phyloP scores from a whole-genome alignment of 23 tunicate species.

The Trididemnum miniatum region DNA sequence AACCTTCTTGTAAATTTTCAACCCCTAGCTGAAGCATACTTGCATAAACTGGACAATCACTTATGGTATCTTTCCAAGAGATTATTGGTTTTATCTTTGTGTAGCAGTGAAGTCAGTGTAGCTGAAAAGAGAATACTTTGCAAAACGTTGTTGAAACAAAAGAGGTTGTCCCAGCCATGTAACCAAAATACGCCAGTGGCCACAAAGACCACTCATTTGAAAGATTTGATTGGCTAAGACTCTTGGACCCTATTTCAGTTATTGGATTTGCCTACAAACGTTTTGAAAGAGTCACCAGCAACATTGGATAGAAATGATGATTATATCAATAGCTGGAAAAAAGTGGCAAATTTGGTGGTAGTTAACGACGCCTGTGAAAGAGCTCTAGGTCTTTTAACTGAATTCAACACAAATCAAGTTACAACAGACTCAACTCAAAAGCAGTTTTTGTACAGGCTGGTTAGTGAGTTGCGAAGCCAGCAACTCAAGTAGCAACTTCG shows the following conservation, averaged over 20 bases:
- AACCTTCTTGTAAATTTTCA: neutral
- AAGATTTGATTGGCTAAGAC: neutral
- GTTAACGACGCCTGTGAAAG: neutral
- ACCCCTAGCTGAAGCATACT: neutral
- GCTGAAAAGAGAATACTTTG: neutral
- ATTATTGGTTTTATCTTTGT: neutral
- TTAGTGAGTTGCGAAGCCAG: neutral
- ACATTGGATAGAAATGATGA: neutral
- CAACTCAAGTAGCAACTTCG: neutral
- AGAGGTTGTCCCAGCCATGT: neutral
- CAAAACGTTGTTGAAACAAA: neutral
- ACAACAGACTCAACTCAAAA: neutral
- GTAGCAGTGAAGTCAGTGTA: neutral
- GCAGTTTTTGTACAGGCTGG: neutral
- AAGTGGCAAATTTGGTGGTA: neutral
- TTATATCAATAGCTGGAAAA: neutral
- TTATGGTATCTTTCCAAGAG: neutral
- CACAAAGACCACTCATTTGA: neutral
- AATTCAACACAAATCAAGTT: neutral
- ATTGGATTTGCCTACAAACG: neutral
- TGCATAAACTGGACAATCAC: neutral
- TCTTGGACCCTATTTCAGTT: neutral
- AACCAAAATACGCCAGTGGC: neutral
- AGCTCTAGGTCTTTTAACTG: neutral
- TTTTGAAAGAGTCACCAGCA: neutral